Conservation (phyloP, 2,888 invertebrate genomes). For the Sinodicranocentrus sp. region DNA sequence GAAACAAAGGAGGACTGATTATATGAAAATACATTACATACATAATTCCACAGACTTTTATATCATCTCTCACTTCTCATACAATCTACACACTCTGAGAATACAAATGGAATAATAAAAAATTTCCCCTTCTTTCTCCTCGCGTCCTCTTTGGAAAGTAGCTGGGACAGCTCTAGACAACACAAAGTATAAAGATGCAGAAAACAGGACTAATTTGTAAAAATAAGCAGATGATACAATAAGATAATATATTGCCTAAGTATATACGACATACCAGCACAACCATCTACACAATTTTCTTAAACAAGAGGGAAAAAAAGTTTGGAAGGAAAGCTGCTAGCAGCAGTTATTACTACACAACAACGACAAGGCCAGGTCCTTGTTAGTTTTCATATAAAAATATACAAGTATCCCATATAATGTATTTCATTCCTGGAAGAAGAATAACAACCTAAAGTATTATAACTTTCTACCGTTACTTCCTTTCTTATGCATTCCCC, state of each 20-base stretch:
- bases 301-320: slow-evolving; percentile 28
- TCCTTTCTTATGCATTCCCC: slow-evolving; percentile 34
- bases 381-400: slow-evolving; percentile 3
- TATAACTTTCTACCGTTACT: slow-evolving; percentile 32
- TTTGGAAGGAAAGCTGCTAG: slow-evolving; percentile 37
- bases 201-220: slow-evolving; percentile 74
- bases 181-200: slow-evolving; percentile 37
- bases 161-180: neutral
- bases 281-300: slow-evolving; percentile 35
- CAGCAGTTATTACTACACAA: slow-evolving; percentile 43
- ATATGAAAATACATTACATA: slow-evolving; percentile 24
- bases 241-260: slow-evolving; percentile 21
- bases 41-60: slow-evolving; percentile 7
- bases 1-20: slow-evolving; percentile 23
- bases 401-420: slow-evolving; percentile 38
- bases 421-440: slow-evolving; percentile 4
- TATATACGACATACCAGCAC: neutral
- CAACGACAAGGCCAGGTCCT: slow-evolving; percentile 25
- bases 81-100: neutral
- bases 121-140: neutral
- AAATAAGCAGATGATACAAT: slow-evolving; percentile 75
- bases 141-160: neutral
- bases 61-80: neutral
- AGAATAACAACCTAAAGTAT: slow-evolving; percentile 6
- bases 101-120: neutral